Evolutionary conservation across 1,140 invertebrate genomes (phyloP), one percentile per base, ranked within the genome.

Genomic region (Neotoxoptera formosana): DNA sequence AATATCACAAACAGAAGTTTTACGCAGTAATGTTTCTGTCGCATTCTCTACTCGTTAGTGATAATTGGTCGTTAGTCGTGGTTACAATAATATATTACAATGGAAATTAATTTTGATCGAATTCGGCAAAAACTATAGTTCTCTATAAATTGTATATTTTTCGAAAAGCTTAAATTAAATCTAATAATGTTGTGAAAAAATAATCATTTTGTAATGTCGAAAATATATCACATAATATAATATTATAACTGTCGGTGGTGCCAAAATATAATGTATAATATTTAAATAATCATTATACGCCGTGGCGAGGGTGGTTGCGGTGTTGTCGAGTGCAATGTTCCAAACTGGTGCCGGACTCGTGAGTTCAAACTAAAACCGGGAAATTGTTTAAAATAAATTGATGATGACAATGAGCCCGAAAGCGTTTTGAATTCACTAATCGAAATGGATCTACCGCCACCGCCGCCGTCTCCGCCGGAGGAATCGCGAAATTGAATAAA

Each of bases 341-440:
- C 7, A 30, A 88, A 87, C 34, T 47, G 45, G 9, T 25, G 4
- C 20, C 84, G 84, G 8, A 30, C 30, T n/a, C 0, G 14, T 41
- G 3, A 45, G 25, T 87, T n/a, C 17, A 51, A 88, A 88, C 41
- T 47, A 53, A 89, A 53, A 53, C 87, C 21, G 48, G 34, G n/a
- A 89, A 89, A 89, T 89, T 89, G 34, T 87, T 87, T 47, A 36
- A 53, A 89, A 36, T 23, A 76, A 76, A 76, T 76, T n/a, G 60
- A n/a, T 89, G 45, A 89, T 53, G 87, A 89, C 87, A 53, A 53
- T 53, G 14, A 89, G 88, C 88, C 51, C 34, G 23, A 41, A 51
- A 89, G 88, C 51, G 48, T 53, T 89, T 88, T 88, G 47, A 88
- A 51, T 89, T 53, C 34, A 56, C 34, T 89, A 89, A 89, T 89